phyloP scores from a whole-genome alignment of 2,888 invertebrate genomes.

The Trypoxylon attenuatum region DNA sequence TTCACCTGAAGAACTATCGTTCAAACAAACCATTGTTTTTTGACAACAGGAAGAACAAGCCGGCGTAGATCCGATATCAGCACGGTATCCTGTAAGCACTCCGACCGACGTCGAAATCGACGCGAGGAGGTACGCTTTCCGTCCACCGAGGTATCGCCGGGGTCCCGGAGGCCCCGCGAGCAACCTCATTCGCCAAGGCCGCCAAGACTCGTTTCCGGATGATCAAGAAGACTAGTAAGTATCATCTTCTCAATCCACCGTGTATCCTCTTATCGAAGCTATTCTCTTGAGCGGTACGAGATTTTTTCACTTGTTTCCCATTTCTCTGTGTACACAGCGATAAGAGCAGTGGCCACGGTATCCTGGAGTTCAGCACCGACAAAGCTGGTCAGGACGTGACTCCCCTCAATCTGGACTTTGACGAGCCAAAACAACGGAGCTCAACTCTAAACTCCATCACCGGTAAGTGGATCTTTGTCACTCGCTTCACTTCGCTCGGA shows the following conservation, averaged over 20 bases:
- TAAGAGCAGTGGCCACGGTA: conserved; percentile 79
- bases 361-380: conserved; percentile 89
- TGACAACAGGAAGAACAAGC: conserved; percentile 77
- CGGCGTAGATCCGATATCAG: conserved; percentile 76
- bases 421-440: conserved; percentile 81
- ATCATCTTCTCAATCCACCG: not conserved
- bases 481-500: conserved; percentile 15
- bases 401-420: conserved; percentile 88
- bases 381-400: conserved; percentile 93
- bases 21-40: not conserved
- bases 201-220: conserved; percentile 69
- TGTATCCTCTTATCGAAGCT: not conserved
- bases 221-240: conserved; percentile 71
- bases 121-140: conserved; percentile 75
- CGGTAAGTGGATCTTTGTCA: conserved; percentile 79
- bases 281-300: not conserved
- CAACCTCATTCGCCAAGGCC: conserved; percentile 66
- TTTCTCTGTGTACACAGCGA: conserved; percentile 68
- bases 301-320: not conserved
- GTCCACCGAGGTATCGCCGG: conserved; percentile 72
- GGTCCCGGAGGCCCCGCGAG: conserved; percentile 65
- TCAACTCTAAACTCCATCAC: conserved; percentile 86
- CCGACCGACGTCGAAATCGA: conserved; percentile 72
- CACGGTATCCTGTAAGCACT: conserved; percentile 69
- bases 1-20: not conserved